A percentile compares a stretch with the other conserved stretches of the same genome.
Conservation (phyloP, 2,113 vertebrate genomes). For the Melanerpes formicivorus region DNA sequence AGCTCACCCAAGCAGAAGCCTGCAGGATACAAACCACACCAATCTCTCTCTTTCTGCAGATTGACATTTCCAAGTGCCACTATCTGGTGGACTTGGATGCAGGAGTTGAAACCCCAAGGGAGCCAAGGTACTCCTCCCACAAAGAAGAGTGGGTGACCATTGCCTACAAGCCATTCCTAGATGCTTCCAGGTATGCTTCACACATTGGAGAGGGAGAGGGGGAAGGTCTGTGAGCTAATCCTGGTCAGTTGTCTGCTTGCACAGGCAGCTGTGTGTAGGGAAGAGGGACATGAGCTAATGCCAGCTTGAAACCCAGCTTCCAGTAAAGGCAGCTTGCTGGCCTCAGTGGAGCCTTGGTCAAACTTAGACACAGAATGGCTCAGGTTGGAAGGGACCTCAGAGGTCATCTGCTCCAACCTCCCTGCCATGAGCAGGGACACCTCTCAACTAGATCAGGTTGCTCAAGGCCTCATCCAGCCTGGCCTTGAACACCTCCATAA, state of each 20-base stretch:
- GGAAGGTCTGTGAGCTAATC: not conserved
- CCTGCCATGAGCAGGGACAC: no score
- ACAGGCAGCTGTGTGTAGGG: not conserved
- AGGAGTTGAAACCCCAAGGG: constrained; percentile 77
- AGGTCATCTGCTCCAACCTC: no score
- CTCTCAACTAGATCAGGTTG: no score
- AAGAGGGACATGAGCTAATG: not conserved
- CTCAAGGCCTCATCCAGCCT: no score
- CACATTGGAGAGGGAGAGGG: not conserved
- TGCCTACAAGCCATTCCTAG: constrained; percentile 93
- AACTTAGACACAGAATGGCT: not conserved
- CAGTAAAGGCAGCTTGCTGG: not conserved
- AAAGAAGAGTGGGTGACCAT: constrained; percentile 91
- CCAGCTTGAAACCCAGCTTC: not conserved
- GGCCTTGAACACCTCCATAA: no score
- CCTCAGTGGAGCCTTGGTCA: not conserved
- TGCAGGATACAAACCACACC: not conserved
- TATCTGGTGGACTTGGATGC: constrained; percentile 94
- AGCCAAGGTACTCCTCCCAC: constrained; percentile 88
- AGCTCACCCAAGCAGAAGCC: not conserved
- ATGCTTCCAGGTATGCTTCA: constrained; percentile 85
- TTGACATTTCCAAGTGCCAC: constrained; percentile 92
- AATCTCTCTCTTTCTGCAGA: constrained; percentile 69
- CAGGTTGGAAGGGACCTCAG: no score
- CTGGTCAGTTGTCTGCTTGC: not conserved